phyloP scores from a whole-genome alignment of 2,888 invertebrate species.

The Uloborus plumipes region DNA sequence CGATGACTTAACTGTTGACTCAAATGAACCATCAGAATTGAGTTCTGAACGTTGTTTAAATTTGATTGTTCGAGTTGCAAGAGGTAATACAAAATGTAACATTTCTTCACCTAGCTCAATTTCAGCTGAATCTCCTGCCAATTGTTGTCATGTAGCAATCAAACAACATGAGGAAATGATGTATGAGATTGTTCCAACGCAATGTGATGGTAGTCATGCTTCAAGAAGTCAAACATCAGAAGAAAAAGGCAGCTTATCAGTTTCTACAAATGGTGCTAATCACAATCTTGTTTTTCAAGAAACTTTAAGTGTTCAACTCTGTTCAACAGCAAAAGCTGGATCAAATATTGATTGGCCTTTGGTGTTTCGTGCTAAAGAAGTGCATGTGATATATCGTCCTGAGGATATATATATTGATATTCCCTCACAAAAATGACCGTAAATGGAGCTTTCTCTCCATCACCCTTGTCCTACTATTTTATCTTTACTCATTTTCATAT shows the following conservation, averaged over 20 bases:
- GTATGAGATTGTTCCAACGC: constrained; percentile 29
- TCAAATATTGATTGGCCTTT: too few species aligned
- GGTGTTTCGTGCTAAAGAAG: constrained; percentile 78
- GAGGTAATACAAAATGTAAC: neutral
- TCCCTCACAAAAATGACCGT: constrained; percentile 73
- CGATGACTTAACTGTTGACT: neutral
- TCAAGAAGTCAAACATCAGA: neutral
- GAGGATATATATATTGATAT: constrained; percentile 90
- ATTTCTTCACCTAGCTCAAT: neutral
- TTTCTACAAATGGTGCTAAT: too few species aligned
- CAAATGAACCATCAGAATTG: neutral
- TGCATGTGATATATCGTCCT: constrained; percentile 88
- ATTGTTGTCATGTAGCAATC: neutral
- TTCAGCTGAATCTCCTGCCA: neutral
- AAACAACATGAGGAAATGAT: constrained; percentile 9
- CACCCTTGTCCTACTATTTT: neutral
- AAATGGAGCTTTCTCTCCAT: neutral
- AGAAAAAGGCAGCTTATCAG: neutral
- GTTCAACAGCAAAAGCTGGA: too few species aligned
- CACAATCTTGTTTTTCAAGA: too few species aligned
- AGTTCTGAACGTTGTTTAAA: constrained; percentile 36
- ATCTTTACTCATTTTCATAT: neutral
- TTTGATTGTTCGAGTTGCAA: constrained; percentile 50
- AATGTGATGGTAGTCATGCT: constrained; percentile 14
- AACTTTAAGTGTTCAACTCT: too few species aligned